These are phyloP conservation scores for Babyrousa celebensis DNA, from an alignment of 2,797 vertebrate genomes.

Conservation along the genomic window DNA sequence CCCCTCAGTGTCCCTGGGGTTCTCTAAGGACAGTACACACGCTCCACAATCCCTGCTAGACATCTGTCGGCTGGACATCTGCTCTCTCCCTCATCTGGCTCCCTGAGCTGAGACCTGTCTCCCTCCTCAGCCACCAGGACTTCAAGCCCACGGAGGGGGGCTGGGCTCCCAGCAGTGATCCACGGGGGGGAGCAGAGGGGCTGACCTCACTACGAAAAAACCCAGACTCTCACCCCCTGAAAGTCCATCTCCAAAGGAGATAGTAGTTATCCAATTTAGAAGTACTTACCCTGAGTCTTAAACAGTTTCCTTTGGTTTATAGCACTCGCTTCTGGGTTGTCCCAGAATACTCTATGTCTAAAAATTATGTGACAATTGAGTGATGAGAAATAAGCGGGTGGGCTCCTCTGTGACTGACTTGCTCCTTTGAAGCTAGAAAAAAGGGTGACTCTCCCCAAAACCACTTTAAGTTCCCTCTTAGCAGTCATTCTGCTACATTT, in stretches of 20 bases:
- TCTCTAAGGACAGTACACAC: not conserved
- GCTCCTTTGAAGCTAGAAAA: not conserved
- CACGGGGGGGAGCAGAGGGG: rapidly evolving
- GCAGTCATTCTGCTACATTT: not conserved
- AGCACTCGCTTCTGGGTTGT: not conserved
- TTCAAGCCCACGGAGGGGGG: not conserved
- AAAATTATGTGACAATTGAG: not conserved
- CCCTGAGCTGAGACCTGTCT: not conserved
- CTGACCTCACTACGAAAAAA: not conserved
- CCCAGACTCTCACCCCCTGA: not conserved
- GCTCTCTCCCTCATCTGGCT: not conserved
- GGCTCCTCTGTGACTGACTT: not conserved
- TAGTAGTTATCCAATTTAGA: not conserved
- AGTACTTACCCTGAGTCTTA: not conserved
- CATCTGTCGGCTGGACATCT: not conserved
- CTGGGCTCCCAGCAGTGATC: not conserved
- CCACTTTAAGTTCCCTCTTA: not conserved
- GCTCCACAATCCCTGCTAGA: not conserved
- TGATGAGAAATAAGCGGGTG: not conserved
- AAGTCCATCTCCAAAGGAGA: not conserved
- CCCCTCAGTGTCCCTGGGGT: not conserved
- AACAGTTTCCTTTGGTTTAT: not conserved
- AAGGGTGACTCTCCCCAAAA: not conserved
- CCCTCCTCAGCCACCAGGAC: not conserved
- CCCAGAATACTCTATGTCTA: not conserved